Base-by-base conservation (phyloP, 2,113 vertebrate species). In the Odontophorus gujanensis region DNA sequence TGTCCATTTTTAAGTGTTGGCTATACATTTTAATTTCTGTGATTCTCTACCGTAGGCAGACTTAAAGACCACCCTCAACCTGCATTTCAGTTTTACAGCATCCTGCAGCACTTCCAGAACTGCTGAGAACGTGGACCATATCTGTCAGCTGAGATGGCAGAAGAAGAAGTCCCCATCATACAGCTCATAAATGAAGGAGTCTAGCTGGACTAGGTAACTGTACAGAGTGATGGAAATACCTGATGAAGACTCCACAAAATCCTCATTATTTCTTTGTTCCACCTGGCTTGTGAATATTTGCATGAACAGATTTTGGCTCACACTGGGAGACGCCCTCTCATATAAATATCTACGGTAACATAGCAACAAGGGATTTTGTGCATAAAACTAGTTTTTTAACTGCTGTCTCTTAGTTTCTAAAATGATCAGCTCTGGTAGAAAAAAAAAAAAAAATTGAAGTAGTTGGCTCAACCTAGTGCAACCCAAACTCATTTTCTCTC, bases 311-410 rank as follows among this genome's bases (percentile, higher is more conserved):
- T 83, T 94, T 90, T 80, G 26, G 59, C 32, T 83, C 26, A 30
- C 30, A 45, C 19, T 55, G 47, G 59, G 42, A 81, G 28, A 66
- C 13, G 20, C 21, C 58, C 9, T 79, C 68, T 85, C 18, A 6
- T 80, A 36, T 59, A 91, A 87, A 67, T 93, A 75, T 69, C 50
- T 81, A 17, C 28, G 38, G 81, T 85, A 93, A 77, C 91, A 75
- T 61, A 81, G 67, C 85, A 95, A 94, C 82, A 87, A 85, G 71
- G 15, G 9, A 47, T 51, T 85, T 82, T 59, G 34, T 74, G 53
- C 38, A 83, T 40, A 90, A 80, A 82, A 63, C 32, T 25, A 25
- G 2, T 67, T 83, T 88, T 74, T 20, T 42, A 50, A 67, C 30
- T 85, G 51, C 81, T 91, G 59, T 85, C 5, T 74, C 68, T 78